These are phyloP conservation scores for Drosophila prolongata DNA, from an alignment of 2,888 invertebrate genomes.

Conservation along the genomic window DNA sequence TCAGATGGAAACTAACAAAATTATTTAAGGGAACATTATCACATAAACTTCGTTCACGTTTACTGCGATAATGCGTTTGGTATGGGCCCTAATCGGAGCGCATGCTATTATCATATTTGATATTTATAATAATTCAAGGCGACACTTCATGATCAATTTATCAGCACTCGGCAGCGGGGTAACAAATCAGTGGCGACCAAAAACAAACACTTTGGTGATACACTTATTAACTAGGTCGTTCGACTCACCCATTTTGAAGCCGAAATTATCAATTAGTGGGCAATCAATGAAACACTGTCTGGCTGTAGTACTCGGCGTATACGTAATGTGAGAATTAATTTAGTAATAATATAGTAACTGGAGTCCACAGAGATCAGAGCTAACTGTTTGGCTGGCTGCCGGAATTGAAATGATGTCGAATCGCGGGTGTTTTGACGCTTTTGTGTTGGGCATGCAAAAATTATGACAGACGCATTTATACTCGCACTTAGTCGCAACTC, in stretches of 20 bases:
- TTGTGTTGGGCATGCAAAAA: constrained; percentile 48
- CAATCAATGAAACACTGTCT: constrained; percentile 25
- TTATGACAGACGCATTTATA: constrained; percentile 61
- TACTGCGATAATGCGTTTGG: constrained; percentile 16
- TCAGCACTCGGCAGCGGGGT: constrained; percentile 9
- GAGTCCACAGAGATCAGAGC: constrained; percentile 23
- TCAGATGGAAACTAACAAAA: constrained; percentile 7
- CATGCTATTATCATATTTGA: constrained; percentile 33
- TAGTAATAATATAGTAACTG: constrained; percentile 4
- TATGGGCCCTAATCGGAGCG: constrained; percentile 16
- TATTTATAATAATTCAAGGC: constrained; percentile 45
- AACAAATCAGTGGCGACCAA: constrained; percentile 9
- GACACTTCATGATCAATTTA: constrained; percentile 34
- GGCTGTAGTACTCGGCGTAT: constrained; percentile 15
- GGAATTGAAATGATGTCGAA: constrained; percentile 48
- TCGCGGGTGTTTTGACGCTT: constrained; percentile 51
- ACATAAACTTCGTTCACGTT: constrained; percentile 8
- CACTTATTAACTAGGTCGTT: constrained; percentile 25
- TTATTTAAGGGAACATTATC: constrained; percentile 4
- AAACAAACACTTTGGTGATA: neutral
- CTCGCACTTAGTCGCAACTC: constrained; percentile 38
- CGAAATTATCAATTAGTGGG: constrained; percentile 35
- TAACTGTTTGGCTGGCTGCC: constrained; percentile 47
- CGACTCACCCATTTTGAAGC: constrained; percentile 66
- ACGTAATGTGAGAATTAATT: constrained; percentile 20